Conservation (phyloP, 1,140 invertebrate species). For the Ceratina calcarata region DNA sequence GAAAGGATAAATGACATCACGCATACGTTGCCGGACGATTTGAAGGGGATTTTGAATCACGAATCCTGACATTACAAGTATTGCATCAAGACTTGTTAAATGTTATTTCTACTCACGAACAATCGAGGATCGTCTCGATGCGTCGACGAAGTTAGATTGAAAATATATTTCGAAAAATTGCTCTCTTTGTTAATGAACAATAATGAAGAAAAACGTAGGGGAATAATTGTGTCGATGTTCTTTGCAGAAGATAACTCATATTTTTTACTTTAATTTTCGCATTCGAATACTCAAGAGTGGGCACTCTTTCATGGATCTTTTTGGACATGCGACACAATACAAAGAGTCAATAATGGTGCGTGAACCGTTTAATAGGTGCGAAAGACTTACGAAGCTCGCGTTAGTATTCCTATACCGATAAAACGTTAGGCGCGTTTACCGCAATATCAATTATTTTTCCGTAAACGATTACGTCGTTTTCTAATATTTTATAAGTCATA, state of each 20-base stretch:
- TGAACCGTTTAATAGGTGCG: constrained; percentile 37
- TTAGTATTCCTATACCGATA: constrained; percentile 16
- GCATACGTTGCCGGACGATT: constrained; percentile 92
- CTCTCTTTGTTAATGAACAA: constrained; percentile 23
- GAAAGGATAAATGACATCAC: constrained; percentile 91
- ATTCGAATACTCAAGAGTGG: constrained; percentile 26
- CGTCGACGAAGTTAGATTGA: neutral
- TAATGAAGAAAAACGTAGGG: constrained; percentile 4
- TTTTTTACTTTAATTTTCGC: constrained; percentile 12
- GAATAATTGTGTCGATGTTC: constrained; percentile 12
- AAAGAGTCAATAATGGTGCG: constrained; percentile 41
- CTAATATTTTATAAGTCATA: constrained; percentile 20
- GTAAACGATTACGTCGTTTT: constrained; percentile 1
- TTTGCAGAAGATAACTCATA: constrained; percentile 10
- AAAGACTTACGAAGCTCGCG: constrained; percentile 32
- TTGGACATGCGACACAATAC: constrained; percentile 31
- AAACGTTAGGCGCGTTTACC: constrained; percentile 11
- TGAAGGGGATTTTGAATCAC: constrained; percentile 89
- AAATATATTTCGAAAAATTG: constrained; percentile 23
- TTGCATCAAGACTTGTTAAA: constrained; percentile 53
- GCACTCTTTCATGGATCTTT: neutral
- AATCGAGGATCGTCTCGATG: neutral
- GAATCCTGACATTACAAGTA: constrained; percentile 76
- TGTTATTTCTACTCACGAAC: neutral
- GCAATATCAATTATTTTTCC: neutral